Evolutionary conservation across 2,797 vertebrate genomes (phyloP).

Genomic region (Acrocephalus scirpaceus): DNA sequence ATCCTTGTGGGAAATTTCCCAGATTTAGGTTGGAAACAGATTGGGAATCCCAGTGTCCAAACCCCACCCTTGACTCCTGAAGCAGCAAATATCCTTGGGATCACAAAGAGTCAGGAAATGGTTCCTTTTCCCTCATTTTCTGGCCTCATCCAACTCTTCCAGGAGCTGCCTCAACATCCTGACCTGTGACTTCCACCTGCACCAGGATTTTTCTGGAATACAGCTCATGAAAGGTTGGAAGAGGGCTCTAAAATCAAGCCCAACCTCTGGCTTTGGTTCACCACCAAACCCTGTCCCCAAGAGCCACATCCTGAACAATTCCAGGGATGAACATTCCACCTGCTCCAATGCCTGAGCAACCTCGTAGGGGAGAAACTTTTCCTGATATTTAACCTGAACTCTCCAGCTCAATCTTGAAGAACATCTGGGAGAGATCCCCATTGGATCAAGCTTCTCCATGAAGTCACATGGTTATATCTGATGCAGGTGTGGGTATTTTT

Average conservation of each 20-base stretch:
- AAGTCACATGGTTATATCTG: fast-evolving
- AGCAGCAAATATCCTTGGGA: not conserved
- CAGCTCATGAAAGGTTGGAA: fast-evolving
- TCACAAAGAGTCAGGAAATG: not conserved
- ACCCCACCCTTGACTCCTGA: not conserved
- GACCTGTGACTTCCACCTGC: not conserved
- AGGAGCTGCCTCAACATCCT: not conserved
- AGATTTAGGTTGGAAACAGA: not conserved
- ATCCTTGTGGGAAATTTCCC: not conserved
- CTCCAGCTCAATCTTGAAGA: not conserved
- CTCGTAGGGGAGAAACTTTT: fast-evolving
- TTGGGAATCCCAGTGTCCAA: not conserved
- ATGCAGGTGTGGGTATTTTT: not conserved
- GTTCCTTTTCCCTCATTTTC: not conserved
- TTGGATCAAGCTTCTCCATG: not conserved
- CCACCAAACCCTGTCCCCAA: too few relatives aligned
- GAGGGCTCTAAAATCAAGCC: fast-evolving
- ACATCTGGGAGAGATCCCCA: fast-evolving
- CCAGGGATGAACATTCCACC: not conserved
- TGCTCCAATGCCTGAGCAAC: not conserved
- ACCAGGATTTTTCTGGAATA: not conserved
- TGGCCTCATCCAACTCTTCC: not conserved
- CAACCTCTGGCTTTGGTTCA: fast-evolving
- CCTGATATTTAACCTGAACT: not conserved
- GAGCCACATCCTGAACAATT: not conserved